These are phyloP conservation scores for Nephrotoma flavescens DNA, from an alignment of 2,888 invertebrate genomes.

Conservation along the genomic window DNA sequence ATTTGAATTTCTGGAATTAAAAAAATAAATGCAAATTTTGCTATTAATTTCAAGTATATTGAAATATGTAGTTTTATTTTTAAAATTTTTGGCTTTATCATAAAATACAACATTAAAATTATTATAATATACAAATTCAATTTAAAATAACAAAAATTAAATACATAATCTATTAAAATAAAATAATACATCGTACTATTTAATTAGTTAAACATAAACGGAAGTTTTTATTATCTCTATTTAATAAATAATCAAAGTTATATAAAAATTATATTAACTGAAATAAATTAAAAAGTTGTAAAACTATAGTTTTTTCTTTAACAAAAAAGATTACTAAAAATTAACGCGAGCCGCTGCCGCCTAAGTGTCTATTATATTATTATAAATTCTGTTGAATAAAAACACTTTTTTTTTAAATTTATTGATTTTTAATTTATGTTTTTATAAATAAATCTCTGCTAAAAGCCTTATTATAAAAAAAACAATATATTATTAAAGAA, in stretches of 20 bases:
- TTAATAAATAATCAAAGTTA: background rate
- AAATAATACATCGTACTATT: background rate
- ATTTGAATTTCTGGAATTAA: background rate
- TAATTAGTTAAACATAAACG: background rate
- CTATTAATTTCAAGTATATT: background rate
- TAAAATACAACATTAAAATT: background rate
- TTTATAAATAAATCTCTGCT: background rate
- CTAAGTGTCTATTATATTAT: conserved; percentile 3
- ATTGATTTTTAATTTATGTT: background rate
- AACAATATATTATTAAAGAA: background rate
- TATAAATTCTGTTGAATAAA: background rate
- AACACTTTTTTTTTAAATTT: background rate
- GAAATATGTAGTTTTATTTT: background rate
- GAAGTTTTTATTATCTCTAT: background rate
- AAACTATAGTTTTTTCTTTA: background rate
- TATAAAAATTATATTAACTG: background rate
- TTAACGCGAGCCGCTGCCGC: background rate
- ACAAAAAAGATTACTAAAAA: background rate
- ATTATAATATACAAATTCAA: background rate
- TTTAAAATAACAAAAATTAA: background rate
- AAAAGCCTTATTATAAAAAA: background rate
- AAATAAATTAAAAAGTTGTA: background rate
- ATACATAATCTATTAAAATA: background rate
- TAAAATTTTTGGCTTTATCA: background rate
- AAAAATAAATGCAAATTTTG: background rate